A percentile compares a stretch with the other conserved stretches of the same genome.
phyloP scores from a whole-genome alignment of 2,888 invertebrate species.

The Phragmatobia fuliginosa region DNA sequence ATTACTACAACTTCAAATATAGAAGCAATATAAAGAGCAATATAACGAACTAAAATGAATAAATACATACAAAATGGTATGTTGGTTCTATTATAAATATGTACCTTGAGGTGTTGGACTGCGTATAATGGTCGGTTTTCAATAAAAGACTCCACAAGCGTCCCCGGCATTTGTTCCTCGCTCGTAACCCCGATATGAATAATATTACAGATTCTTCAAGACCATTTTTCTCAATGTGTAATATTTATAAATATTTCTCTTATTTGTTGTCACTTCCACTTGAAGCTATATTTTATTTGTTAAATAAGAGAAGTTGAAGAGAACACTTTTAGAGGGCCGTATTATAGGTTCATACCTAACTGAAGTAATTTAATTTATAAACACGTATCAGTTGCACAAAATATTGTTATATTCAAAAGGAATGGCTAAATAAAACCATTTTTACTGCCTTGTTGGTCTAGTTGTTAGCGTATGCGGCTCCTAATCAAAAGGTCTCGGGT shows the following conservation, averaged over 20 bases:
- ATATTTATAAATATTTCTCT: slow-evolving; percentile 18
- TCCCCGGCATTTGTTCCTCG: slow-evolving; percentile 36
- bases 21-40: background rate
- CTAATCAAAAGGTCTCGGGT: no score
- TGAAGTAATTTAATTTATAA: no score
- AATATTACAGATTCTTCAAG: slow-evolving; percentile 46
- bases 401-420: no score
- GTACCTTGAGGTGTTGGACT: slow-evolving; percentile 22
- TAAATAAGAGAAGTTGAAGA: no score
- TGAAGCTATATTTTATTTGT: background rate
- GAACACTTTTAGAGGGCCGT: no score
- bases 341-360: no score
- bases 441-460: no score
- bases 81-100: slow-evolving; percentile 27
- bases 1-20: background rate
- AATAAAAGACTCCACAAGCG: slow-evolving; percentile 39
- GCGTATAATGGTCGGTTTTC: slow-evolving; percentile 38
- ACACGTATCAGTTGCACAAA: no score
- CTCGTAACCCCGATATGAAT: slow-evolving; percentile 42
- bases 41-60: background rate
- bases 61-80: slow-evolving; percentile 19
- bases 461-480: no score
- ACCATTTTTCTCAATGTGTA: slow-evolving; percentile 26
- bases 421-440: no score
- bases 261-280: background rate